Evolutionary conservation across 2,888 invertebrate genomes (phyloP).

Genomic region (Carcina quercana): DNA sequence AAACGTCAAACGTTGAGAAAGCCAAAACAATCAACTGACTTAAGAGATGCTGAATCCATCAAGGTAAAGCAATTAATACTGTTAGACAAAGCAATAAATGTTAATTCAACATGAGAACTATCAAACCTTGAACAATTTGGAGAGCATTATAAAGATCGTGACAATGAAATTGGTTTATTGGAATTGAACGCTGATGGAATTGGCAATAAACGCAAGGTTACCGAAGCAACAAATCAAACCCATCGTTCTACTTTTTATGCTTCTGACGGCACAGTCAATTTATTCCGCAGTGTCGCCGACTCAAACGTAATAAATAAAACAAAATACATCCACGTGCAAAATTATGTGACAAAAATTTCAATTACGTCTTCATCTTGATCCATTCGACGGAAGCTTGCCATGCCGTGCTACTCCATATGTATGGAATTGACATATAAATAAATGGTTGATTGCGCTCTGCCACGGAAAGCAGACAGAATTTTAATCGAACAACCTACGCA

Average conservation of each 20-base stretch:
- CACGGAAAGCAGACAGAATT: conserved; percentile 27
- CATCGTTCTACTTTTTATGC: too few relatives aligned
- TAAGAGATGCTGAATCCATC: conserved; percentile 1
- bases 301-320: too few relatives aligned
- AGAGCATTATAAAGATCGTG: conserved; percentile 2
- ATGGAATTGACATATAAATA: conserved; percentile 12
- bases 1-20: conserved; percentile 9
- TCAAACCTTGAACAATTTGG: not conserved
- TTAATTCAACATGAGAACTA: not conserved
- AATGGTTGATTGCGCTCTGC: conserved; percentile 28
- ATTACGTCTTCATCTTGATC: not conserved
- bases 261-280: too few relatives aligned
- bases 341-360: conserved; percentile 1
- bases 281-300: too few relatives aligned
- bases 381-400: conserved; percentile 1
- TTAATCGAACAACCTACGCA: conserved; percentile 29
- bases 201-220: too few relatives aligned
- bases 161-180: too few relatives aligned
- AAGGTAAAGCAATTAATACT: conserved; percentile 1
- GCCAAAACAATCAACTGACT: conserved; percentile 15
- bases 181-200: too few relatives aligned
- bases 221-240: too few relatives aligned
- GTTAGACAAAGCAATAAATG: conserved; percentile 2
- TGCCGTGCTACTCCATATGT: not conserved
- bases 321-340: not conserved